phyloP scores from a whole-genome alignment of 2,113 vertebrate species.

The Chaenogobius annularis region DNA sequence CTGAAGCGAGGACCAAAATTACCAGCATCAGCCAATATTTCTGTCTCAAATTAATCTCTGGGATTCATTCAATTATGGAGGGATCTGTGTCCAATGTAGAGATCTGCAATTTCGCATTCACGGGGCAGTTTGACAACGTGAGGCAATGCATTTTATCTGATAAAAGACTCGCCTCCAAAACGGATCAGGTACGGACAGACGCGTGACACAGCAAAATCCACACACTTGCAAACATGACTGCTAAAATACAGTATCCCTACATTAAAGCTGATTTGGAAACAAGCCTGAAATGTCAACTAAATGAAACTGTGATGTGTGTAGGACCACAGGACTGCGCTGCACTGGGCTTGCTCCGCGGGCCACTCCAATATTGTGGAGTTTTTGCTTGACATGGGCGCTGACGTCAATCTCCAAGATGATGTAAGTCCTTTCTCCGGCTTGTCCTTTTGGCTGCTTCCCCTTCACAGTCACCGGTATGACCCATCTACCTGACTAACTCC shows the following conservation, averaged over 20 bases:
- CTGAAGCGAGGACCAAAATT: background rate
- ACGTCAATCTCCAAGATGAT: constrained; percentile 89
- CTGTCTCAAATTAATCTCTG: background rate
- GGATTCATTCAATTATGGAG: constrained; percentile 74
- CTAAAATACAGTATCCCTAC: background rate
- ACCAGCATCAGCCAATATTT: accelerated
- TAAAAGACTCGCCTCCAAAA: constrained; percentile 80
- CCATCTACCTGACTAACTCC: background rate
- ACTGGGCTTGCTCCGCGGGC: constrained; percentile 97
- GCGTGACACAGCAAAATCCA: background rate
- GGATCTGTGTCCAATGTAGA: constrained; percentile 83
- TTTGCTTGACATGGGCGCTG: constrained; percentile 84
- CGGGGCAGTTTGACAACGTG: constrained; percentile 84
- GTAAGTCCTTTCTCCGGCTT: constrained; percentile 60
- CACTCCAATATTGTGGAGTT: constrained; percentile 86
- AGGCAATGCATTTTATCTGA: constrained; percentile 80
- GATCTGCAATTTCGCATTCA: constrained; percentile 88
- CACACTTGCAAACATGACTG: background rate
- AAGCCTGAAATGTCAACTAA: background rate
- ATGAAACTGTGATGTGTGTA: constrained; percentile 45
- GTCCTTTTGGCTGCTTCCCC: background rate
- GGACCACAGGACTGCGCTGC: constrained; percentile 88
- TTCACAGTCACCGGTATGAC: background rate
- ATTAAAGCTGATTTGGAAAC: background rate
- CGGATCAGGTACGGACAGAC: constrained; percentile 85